Percentiles rank a stretch among this genome's conserved stretches.
Conservation (phyloP, 2,888 invertebrate genomes). For the Nephrocerus scutellatus region DNA sequence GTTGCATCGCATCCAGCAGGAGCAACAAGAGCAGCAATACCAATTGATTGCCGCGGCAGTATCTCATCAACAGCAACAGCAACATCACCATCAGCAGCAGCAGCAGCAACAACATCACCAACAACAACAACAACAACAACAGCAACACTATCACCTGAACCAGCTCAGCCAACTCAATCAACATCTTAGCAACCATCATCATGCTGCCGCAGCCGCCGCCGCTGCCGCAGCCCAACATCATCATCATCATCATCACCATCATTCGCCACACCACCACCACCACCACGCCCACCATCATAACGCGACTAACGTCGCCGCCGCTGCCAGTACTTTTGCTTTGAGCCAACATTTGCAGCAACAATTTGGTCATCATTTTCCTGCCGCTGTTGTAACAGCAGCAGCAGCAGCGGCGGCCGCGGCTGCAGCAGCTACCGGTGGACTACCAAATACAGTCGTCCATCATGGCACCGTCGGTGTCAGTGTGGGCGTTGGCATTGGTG, state of each 20-base stretch:
- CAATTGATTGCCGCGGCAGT: constrained; percentile 12
- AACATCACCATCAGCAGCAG: constrained; percentile 16
- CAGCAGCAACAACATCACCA: constrained; percentile 8
- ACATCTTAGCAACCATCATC: constrained; percentile 9
- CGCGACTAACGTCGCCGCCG: too few relatives aligned
- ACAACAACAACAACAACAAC: constrained; percentile 13
- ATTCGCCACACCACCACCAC: constrained; percentile 30
- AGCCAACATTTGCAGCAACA: constrained; percentile 43
- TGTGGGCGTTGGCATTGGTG: constrained; percentile 16
- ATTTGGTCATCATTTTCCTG: constrained; percentile 34
- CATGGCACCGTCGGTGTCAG: constrained; percentile 6
- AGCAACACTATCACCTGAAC: constrained; percentile 6
- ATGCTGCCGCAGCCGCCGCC: constrained; percentile 10
- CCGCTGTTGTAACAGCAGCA: constrained; percentile 23
- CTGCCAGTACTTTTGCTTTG: constrained; percentile 27
- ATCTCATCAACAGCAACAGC: constrained; percentile 11
- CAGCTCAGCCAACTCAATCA: constrained; percentile 2
- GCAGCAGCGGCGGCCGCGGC: constrained; percentile 16
- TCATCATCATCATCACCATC: constrained; percentile 23
- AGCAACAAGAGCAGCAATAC: constrained; percentile 14
- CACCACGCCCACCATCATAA: constrained; percentile 21
- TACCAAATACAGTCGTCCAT: constrained; percentile 11
- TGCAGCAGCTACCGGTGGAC: constrained; percentile 5
- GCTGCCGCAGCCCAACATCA: constrained; percentile 10
- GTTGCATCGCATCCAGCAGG: constrained; percentile 6